phyloP scores from a whole-genome alignment of 2,113 vertebrate species.

The Sturnira hondurensis region DNA sequence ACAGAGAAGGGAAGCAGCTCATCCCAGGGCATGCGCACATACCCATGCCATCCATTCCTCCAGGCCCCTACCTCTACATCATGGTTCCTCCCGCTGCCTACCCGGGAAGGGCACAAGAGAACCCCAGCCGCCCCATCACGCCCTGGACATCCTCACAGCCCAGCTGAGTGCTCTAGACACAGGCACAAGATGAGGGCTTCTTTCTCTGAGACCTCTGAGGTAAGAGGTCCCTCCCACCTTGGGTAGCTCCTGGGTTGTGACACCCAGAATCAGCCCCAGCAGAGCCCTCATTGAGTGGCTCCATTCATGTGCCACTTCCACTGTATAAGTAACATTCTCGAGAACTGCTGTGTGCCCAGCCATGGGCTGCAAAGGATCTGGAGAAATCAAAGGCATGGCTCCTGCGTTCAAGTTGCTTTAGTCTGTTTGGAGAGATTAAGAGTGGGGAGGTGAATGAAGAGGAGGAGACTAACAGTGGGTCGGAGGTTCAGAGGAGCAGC shows the following conservation, averaged over 20 bases:
- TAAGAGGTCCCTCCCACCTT: neutral
- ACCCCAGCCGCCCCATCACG: neutral
- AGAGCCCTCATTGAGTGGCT: neutral
- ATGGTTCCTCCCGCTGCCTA: neutral
- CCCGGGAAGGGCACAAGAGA: neutral
- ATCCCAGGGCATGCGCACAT: neutral
- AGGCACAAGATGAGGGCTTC: neutral
- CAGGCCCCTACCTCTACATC: neutral
- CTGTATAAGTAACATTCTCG: neutral
- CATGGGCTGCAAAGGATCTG: neutral
- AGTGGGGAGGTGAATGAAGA: neutral
- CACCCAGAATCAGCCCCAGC: neutral
- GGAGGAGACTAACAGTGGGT: neutral
- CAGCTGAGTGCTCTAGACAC: neutral
- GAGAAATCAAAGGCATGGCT: neutral
- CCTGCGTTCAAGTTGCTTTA: neutral
- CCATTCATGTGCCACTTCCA: neutral
- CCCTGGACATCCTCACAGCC: neutral
- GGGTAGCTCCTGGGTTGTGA: neutral
- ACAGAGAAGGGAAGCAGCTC: neutral
- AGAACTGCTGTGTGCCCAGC: neutral
- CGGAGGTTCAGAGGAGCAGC: neutral
- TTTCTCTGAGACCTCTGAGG: neutral
- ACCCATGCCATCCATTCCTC: neutral
- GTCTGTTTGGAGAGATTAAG: neutral